These are phyloP conservation scores for Aphis gossypii DNA, from an alignment of 1,140 invertebrate genomes.

Conservation along the genomic window DNA sequence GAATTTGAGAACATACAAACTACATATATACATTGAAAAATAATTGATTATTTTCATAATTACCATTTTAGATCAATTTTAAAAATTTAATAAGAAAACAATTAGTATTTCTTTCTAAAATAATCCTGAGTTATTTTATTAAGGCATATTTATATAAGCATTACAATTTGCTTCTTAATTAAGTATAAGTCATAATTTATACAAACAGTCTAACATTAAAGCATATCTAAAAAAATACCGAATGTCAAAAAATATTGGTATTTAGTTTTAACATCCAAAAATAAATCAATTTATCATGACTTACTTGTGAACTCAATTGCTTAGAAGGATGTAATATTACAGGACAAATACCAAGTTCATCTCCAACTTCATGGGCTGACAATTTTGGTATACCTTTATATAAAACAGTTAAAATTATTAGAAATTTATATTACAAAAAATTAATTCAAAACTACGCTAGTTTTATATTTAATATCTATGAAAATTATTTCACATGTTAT, in stretches of 20 bases:
- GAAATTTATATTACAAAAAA: background rate
- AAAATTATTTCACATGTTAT: background rate
- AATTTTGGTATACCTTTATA: constrained; percentile 38
- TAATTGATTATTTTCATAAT: no score
- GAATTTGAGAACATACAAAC: no score
- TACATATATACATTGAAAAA: no score
- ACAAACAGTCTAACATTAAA: no score
- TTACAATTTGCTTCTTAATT: no score
- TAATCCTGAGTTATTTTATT: background rate
- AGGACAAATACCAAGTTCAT: constrained; percentile 9
- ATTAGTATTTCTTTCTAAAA: no score
- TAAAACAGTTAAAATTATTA: background rate
- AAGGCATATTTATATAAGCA: no score
- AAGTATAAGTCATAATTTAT: no score
- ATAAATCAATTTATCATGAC: background rate
- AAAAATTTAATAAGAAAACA: no score
- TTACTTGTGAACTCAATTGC: constrained; percentile 36
- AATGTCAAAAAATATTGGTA: background rate
- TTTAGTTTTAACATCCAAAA: background rate
- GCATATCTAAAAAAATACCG: background rate
- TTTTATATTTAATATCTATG: no score
- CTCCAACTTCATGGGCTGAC: constrained; percentile 24
- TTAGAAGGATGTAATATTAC: constrained; percentile 37
- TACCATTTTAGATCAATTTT: no score
- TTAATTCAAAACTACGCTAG: background rate